Evolutionary conservation across 1,140 invertebrate genomes (phyloP), one percentile per base, ranked within the genome.

Genomic region (Drosophila nannoptera): DNA sequence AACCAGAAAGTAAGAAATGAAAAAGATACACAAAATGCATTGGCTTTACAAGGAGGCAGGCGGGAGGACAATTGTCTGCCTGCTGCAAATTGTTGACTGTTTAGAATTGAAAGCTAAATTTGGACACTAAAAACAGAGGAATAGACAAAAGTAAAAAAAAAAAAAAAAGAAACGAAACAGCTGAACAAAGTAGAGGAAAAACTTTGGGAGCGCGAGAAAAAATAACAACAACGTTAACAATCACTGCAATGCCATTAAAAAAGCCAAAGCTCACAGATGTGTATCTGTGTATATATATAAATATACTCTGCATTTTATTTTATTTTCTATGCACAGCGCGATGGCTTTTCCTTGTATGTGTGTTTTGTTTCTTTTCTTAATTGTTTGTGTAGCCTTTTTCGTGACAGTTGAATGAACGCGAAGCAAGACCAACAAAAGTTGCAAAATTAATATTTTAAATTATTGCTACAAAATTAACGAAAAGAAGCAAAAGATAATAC

Each of bases 361-460:
- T 62, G 43, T 35, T 45, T n/a, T 52, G 22, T 61, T 40, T 49
- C 42, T 40, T 38, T 59, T 52, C 58, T 65, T 49, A 56, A 46
- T 75, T 64, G 63, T 62, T 75, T 77, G 38, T 67, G 38, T 60
- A 42, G 50, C 60, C 36, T 42, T 56, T 67, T 61, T 75, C 82
- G 77, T 77, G 78, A 71, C 78, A 81, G 78, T 81, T 81, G 78
- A 81, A 81, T 77, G 78, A 81, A 81, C 78, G 22, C 32, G 46
- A 9, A 59, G 55, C 52, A 61, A 58, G 58, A 65, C 38, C 46
- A 64, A 55, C 45, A 69, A 58, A 48, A 46, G 60, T 29, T 56
- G 58, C 12, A 49, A 33, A 62, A 31, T 52, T 59, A 36, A 55
- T 54, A 32, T 65, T 64, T 16, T 43, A 31, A 36, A 12, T 29